These are phyloP conservation scores for Cetoscarus ocellatus DNA, from an alignment of 2,797 vertebrate species.

Conservation along the genomic window DNA sequence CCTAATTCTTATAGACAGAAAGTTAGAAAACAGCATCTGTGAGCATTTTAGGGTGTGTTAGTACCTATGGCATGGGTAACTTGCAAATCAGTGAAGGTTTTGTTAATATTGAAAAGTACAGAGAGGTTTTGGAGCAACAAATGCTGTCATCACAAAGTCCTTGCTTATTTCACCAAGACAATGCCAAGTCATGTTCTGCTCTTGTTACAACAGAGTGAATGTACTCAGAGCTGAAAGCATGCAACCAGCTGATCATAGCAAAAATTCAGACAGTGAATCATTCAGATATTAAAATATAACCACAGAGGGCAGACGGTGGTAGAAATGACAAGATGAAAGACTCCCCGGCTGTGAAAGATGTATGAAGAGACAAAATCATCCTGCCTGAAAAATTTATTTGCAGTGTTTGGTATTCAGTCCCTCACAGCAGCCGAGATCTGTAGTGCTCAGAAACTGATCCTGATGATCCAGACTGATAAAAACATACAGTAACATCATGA, in stretches of 20 bases:
- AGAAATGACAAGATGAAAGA: slow-evolving; percentile 18
- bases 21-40: no score
- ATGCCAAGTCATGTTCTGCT: no score
- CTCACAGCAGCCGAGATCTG: slow-evolving; percentile 5
- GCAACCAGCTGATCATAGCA: not conserved
- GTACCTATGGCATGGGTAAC: no score
- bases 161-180: no score
- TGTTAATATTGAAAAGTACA: no score
- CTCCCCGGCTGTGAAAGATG: slow-evolving; percentile 2
- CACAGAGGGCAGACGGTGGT: slow-evolving; percentile 3
- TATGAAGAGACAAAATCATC: slow-evolving; percentile 18
- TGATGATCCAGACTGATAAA: slow-evolving; percentile 14
- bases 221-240: not conserved
- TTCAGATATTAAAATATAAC: slow-evolving; percentile 33
- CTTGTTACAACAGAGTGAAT: no score
- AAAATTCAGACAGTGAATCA: slow-evolving; percentile 8
- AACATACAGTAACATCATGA: not conserved
- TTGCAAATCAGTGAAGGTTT: no score
- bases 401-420: slow-evolving; percentile 19
- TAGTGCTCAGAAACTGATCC: not conserved
- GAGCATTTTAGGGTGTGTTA: no score
- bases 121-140: no score
- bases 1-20: no score
- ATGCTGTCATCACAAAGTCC: no score
- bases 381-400: not conserved